Evolutionary conservation across 2,888 invertebrate genomes (phyloP), one percentile per base, ranked within the genome.

Genomic region (Drosophila melanocephala): DNA sequence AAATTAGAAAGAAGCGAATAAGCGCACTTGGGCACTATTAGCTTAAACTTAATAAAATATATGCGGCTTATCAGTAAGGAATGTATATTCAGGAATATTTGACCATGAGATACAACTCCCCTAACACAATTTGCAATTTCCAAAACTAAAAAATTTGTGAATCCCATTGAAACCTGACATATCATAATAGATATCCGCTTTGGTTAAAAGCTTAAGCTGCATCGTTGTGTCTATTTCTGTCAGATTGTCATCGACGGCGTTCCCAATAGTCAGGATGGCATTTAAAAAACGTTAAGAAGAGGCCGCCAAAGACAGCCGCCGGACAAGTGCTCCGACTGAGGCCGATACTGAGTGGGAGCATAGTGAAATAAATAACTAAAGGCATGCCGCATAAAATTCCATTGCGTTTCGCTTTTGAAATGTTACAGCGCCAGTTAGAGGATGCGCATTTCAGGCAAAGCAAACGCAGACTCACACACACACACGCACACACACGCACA

Each of bases 301-400:
- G 55, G 59, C n/a, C 52, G 52, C 69, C 58, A 61, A 65, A 71
- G 73, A 68, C 75, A 81, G 57, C 69, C 72, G 52, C 65, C 59
- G 47, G 56, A 56, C 70, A 50, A 55, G 56, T 47, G n/a, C 28
- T 22, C 9, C 53, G 52, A 30, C 56, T 28, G 26, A 16, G n/a
- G 19, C 28, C 28, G 14, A 50, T 50, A 22, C 59, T 28, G 35
- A 30, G 14, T 51, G 53, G 12, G 52, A 56, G 67, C 69, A 58
- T 61, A 72, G 58, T 60, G 64, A 70, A 71, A 74, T 57, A 74
- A 73, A 78, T 74, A 72, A 65, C 72, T 60, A 77, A 58, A 52
- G 75, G 63, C 71, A 86, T 78, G 77, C 72, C 72, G 53, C 61
- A 77, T 74, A 68, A 79, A 86, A 86, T 83, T 90, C 77, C 81